Percentiles rank a stretch among this genome's conserved stretches.
These are phyloP conservation scores for Podargus strigoides DNA, from an alignment of 2,797 vertebrate species.

Conservation along the genomic window DNA sequence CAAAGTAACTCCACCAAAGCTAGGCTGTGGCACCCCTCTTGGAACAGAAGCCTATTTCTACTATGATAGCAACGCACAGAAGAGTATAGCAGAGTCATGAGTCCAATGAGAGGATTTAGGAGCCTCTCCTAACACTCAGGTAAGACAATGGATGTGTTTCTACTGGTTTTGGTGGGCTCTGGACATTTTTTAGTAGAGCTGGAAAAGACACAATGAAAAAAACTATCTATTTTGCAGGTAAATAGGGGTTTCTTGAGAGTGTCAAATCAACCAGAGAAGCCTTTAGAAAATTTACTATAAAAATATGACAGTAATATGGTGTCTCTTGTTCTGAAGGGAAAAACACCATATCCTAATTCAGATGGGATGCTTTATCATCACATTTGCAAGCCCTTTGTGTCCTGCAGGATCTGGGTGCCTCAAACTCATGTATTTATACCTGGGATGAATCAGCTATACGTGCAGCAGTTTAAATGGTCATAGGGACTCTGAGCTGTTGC, in stretches of 20 bases:
- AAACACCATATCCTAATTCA: neutral
- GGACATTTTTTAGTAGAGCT: neutral
- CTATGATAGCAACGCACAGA: neutral
- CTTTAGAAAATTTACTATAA: neutral
- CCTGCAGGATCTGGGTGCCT: neutral
- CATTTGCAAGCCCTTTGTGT: neutral
- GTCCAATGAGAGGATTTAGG: neutral
- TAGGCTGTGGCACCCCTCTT: no score
- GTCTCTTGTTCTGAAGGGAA: neutral
- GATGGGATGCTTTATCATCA: neutral
- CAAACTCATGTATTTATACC: neutral
- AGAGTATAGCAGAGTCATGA: neutral
- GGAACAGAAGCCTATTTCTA: neutral
- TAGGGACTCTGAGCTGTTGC: neutral
- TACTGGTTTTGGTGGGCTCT: neutral
- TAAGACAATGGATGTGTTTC: neutral
- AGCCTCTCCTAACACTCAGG: neutral
- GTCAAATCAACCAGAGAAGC: neutral
- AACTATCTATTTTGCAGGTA: neutral
- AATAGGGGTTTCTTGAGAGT: neutral
- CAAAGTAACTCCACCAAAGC: no score
- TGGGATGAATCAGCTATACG: neutral
- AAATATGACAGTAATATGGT: neutral
- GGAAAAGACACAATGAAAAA: neutral
- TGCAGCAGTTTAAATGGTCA: neutral